Evolutionary conservation across 1,140 invertebrate genomes (phyloP).

Genomic region (Oppia nitens): DNA sequence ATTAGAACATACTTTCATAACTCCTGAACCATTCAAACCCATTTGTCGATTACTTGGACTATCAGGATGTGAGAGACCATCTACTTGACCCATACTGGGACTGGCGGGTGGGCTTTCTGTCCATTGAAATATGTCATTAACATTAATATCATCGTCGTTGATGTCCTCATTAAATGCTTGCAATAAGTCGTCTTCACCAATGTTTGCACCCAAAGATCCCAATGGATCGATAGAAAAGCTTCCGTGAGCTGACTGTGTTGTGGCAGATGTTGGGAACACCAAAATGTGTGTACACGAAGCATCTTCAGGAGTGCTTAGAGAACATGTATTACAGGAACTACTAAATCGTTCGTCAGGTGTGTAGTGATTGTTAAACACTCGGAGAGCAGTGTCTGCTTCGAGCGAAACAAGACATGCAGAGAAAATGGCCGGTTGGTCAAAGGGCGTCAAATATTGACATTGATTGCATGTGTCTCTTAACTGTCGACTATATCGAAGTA

Average conservation of each 20-base stretch:
- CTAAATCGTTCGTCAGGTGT: conserved; percentile 59
- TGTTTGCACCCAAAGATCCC: conserved; percentile 35
- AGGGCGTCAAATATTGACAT: conserved; percentile 61
- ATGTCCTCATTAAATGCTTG: conserved; percentile 38
- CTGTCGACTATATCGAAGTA: conserved; percentile 66
- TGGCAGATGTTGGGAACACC: conserved; percentile 94
- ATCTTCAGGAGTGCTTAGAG: conserved; percentile 71
- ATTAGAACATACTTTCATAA: conserved; percentile 4
- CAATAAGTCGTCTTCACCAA: conserved; percentile 56
- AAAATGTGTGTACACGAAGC: conserved; percentile 94
- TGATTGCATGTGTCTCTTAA: conserved; percentile 77
- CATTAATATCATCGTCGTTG: conserved; percentile 41
- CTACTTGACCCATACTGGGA: conserved; percentile 27
- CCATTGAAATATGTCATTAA: conserved; percentile 53
- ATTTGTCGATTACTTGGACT: conserved; percentile 5
- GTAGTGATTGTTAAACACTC: conserved; percentile 85
- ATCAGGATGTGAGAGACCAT: background rate
- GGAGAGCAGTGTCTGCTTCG: conserved; percentile 79
- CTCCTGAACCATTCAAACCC: background rate
- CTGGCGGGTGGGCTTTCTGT: conserved; percentile 40
- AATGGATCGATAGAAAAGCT: conserved; percentile 21
- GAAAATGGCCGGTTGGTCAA: conserved; percentile 68
- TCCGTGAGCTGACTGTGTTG: conserved; percentile 43
- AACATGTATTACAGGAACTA: conserved; percentile 35
- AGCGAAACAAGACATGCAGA: conserved; percentile 92